Evolutionary conservation across 1,140 invertebrate species (phyloP).

Genomic region (Drosophila obscura): DNA sequence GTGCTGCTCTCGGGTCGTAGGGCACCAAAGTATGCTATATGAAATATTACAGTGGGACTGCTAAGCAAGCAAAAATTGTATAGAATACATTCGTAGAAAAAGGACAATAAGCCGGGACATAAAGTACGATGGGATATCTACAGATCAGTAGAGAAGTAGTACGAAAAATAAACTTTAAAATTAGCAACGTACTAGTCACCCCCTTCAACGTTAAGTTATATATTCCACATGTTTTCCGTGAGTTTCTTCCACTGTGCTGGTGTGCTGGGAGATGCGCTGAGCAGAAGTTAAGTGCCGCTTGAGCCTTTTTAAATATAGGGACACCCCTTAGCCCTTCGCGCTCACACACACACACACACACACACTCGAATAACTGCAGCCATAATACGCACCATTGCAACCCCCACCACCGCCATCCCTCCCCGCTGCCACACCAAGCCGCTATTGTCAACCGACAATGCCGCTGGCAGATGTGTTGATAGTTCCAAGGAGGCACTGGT

Average conservation of each 20-base stretch:
- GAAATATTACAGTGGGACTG: slow-evolving; percentile 24
- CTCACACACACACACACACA: slow-evolving; percentile 10
- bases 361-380: slow-evolving; percentile 22
- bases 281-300: slow-evolving; percentile 75
- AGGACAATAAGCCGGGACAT: no score
- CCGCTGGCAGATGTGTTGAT: slow-evolving; percentile 63
- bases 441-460: slow-evolving; percentile 73
- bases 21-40: slow-evolving; percentile 50
- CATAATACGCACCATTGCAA: slow-evolving; percentile 62
- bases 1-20: slow-evolving; percentile 16
- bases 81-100: background rate
- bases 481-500: slow-evolving; percentile 42
- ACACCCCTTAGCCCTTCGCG: slow-evolving; percentile 13
- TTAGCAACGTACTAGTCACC: no score
- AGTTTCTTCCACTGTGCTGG: slow-evolving; percentile 12
- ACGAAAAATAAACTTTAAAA: no score
- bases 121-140: no score
- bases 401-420: background rate
- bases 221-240: background rate
- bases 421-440: slow-evolving; percentile 17
- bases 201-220: no score
- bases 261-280: slow-evolving; percentile 46
- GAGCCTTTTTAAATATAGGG: slow-evolving; percentile 75
- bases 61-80: no score
- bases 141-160: no score